Conservation (phyloP, 2,888 invertebrate genomes). For the Parelbella ahira region DNA sequence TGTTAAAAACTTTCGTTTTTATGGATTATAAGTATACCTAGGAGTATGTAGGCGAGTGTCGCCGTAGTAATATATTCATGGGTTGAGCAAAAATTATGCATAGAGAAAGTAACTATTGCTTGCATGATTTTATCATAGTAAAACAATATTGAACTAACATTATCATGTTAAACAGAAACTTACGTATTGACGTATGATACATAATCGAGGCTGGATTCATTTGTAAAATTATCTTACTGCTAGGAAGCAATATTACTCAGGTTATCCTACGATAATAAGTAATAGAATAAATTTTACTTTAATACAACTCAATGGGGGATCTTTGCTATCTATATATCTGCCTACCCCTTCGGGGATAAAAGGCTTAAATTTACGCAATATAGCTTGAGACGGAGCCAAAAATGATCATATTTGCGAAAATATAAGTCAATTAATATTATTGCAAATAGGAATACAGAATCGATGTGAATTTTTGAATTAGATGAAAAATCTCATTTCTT, state of each 20-base stretch:
- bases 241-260: too few species aligned
- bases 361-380: background rate
- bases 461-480: slow-evolving; percentile 21
- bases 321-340: too few species aligned
- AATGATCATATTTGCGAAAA: slow-evolving; percentile 10
- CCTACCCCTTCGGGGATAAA: too few species aligned
- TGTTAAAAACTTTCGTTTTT: slow-evolving; percentile 19
- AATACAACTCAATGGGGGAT: too few species aligned
- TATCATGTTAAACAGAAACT: too few species aligned
- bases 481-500: slow-evolving; percentile 17
- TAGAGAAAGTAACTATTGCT: slow-evolving; percentile 9
- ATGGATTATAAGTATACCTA: too few species aligned
- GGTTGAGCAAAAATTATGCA: slow-evolving; percentile 18
- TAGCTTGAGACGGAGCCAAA: slow-evolving; percentile 7
- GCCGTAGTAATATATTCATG: slow-evolving; percentile 20
- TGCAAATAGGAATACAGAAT: slow-evolving; percentile 11
- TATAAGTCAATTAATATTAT: slow-evolving; percentile 18
- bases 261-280: too few species aligned
- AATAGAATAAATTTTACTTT: too few species aligned
- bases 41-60: slow-evolving; percentile 14
- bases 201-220: too few species aligned
- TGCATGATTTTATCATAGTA: slow-evolving; percentile 5
- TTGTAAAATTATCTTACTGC: too few species aligned
- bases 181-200: too few species aligned
- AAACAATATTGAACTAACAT: too few species aligned